phyloP scores from a whole-genome alignment of 2,113 vertebrate species.

The Saimiri boliviensis region DNA sequence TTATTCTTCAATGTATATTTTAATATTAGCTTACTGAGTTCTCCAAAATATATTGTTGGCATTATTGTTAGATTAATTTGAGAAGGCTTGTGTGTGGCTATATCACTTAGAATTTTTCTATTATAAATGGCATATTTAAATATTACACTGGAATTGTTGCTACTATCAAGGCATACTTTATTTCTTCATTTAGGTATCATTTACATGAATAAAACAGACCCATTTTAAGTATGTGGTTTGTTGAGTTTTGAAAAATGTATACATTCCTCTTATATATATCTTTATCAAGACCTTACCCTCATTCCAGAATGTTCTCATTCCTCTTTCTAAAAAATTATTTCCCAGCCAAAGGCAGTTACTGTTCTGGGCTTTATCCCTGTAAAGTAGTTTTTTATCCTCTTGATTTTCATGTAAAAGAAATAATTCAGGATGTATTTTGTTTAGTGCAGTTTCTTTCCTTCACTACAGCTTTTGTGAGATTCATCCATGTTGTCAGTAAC shows the following conservation, averaged over 20 bases:
- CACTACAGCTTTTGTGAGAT: background rate
- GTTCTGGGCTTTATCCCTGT: background rate
- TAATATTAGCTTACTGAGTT: conserved; percentile 29
- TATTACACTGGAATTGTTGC: background rate
- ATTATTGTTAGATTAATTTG: conserved; percentile 19
- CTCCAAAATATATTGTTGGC: background rate
- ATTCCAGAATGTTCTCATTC: background rate
- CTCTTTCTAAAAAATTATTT: background rate
- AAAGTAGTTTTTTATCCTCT: background rate
- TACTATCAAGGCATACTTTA: background rate
- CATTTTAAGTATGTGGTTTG: background rate
- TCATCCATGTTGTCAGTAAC: background rate
- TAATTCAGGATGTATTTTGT: background rate
- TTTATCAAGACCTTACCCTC: background rate
- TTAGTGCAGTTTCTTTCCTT: background rate
- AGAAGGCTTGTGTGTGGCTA: background rate
- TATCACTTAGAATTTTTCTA: conserved; percentile 13
- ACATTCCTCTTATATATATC: background rate
- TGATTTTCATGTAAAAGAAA: background rate
- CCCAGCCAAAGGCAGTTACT: background rate
- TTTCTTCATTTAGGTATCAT: background rate
- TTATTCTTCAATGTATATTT: conserved; percentile 34
- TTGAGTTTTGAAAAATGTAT: background rate
- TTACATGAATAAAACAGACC: background rate
- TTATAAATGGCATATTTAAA: background rate